Evolutionary conservation across 1,140 invertebrate genomes (phyloP), one percentile per base, ranked within the genome.

Genomic region (Lasaia peninsularis): DNA sequence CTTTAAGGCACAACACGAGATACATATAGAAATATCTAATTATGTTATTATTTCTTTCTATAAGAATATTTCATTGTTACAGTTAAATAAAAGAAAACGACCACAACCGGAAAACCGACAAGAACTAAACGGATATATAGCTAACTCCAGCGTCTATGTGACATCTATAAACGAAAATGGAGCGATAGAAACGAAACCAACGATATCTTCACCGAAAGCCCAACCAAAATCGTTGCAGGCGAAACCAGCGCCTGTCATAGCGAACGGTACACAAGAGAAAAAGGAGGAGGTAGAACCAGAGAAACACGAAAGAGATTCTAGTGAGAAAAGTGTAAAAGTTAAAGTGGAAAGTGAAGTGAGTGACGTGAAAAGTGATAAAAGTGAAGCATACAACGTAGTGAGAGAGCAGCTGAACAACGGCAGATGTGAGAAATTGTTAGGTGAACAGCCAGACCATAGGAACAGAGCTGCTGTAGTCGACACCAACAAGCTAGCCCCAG

Each of bases 61-160:
- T 24, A n/a, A 21, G 10, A 50, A 12, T 20, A n/a, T 11, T 14
- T 51, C 18, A 18, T 59, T 65, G 44, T 92, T 91, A 8, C 88
- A 94, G 93, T 80, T 94, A 73, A 94, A 93, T 80, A 91, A 92
- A 79, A 90, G 91, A 69, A 90, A 91, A 73, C 84, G 88, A 28
- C 74, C 91, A 62, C 89, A 90, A 62, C 72, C 83, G 28, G 83
- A 86, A 54, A 86, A 80, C 60, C 63, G 90, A 59, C 92, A 93
- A 78, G 93, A 95, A 62, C 84, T 94, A 59, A 94, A 94, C 90
- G 93, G 93, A 14, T 93, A 94, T 78, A 93, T 94, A 62, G 93
- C 93, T 65, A 93, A 91, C 78, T 93, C 93, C 31, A 93, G 94
- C 18, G 94, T 96, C 58, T 96, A 95, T 89, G 94, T 95, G 57